A percentile compares a stretch with the other conserved stretches of the same genome.
These are phyloP conservation scores for Halcyon smyrnensis DNA, from an alignment of 2,797 vertebrate genomes.

Conservation along the genomic window DNA sequence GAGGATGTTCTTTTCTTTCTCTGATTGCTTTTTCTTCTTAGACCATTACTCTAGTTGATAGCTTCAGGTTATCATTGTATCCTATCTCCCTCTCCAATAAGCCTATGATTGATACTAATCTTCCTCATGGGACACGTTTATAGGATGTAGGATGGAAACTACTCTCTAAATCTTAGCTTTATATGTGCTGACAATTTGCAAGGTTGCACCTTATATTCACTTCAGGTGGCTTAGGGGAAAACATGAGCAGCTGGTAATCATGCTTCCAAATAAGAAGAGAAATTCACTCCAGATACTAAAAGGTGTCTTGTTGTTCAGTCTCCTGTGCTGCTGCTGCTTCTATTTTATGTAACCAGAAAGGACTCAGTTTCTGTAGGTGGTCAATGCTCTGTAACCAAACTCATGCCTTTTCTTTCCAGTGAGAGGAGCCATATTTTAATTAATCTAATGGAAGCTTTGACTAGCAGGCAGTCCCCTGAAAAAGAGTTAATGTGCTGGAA, in stretches of 20 bases:
- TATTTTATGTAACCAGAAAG: neutral
- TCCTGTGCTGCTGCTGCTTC: neutral
- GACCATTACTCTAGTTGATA: constrained; percentile 82
- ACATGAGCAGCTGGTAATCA: constrained; percentile 68
- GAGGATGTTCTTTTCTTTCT: constrained; percentile 76
- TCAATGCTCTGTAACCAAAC: constrained; percentile 50
- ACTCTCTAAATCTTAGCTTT: constrained; percentile 83
- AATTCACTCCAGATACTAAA: constrained; percentile 3
- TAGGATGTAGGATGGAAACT: constrained; percentile 75
- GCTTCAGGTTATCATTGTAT: constrained; percentile 83
- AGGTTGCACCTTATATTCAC: constrained; percentile 77
- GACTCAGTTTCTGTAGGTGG: neutral
- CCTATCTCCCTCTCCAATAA: constrained; percentile 83
- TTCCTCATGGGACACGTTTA: constrained; percentile 81
- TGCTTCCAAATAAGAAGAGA: constrained; percentile 61
- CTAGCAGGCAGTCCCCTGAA: constrained; percentile 66
- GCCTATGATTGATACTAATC: constrained; percentile 85
- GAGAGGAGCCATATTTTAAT: constrained; percentile 76
- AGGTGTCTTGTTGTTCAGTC: neutral
- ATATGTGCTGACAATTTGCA: constrained; percentile 78
- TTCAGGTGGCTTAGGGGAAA: constrained; percentile 71
- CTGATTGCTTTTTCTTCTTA: constrained; percentile 84
- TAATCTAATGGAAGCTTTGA: constrained; percentile 72
- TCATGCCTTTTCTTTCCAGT: constrained; percentile 50
- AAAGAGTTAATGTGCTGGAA: constrained; percentile 66